Evolutionary conservation across 2,797 vertebrate genomes (phyloP), one percentile per base, ranked within the genome.

Genomic region (Aselliscus stoliczkanus): DNA sequence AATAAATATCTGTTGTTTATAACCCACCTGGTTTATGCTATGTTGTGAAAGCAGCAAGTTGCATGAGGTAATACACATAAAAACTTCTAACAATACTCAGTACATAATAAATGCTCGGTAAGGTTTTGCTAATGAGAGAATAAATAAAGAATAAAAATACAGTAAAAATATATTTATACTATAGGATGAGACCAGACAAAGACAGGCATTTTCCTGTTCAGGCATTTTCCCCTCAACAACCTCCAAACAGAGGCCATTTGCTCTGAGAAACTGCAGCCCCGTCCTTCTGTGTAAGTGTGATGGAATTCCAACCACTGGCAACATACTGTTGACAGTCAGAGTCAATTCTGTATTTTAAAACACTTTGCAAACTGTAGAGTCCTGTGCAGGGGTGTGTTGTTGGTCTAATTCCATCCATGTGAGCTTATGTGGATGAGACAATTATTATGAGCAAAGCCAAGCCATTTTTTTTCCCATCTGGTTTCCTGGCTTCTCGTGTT

Each of bases 201-300:
- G n/a, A n/a, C n/a, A n/a, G n/a, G n/a, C n/a, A n/a, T n/a, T n/a
- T n/a, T n/a, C n/a, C n/a, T n/a, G n/a, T n/a, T n/a, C n/a, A n/a
- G n/a, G n/a, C n/a, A n/a, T n/a, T n/a, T 82, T 44, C 27, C 31
- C 65, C 14, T 82, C 58, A 47, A 27, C 7, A 31, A 23, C 13
- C 37, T 87, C 21, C 0, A 23, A 31, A 31, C 0, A 56, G 76
- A 31, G 67, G 54, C 44, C 56, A 47, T 56, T 56, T 47, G 12
- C 56, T 88, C 58, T 37, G 85, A 88, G 37, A 34, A 65, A 34
- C 5, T 1, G 13, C 67, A 56, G 23, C 17, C 34, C 15, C 6
- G 0, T 34, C 13, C 1, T 52, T 29, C 2, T 52, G 18, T 2
- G 1, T 12, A 54, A 56, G 50, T 3, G 50, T 3, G 67, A 34